These are phyloP conservation scores for Hirundichthys speculiger DNA, from an alignment of 2,113 vertebrate genomes.

Conservation along the genomic window DNA sequence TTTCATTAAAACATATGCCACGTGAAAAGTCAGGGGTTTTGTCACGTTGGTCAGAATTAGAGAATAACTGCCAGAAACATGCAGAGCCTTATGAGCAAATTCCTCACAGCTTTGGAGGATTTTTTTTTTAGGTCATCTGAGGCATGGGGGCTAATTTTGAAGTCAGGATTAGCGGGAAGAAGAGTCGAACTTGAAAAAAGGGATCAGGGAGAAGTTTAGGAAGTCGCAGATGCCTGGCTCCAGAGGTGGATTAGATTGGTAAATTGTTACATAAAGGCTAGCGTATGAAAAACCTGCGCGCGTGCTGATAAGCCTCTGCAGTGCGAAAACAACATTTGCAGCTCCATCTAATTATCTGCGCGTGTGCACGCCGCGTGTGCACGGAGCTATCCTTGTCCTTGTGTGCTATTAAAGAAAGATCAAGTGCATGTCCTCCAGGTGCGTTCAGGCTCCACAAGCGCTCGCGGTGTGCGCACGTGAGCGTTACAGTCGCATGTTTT, in stretches of 20 bases:
- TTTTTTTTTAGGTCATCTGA: slow-evolving; percentile 44
- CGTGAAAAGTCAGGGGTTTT: background rate
- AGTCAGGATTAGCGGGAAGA: background rate
- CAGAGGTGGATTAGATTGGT: slow-evolving; percentile 12
- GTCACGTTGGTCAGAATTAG: background rate
- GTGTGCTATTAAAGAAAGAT: slow-evolving; percentile 10
- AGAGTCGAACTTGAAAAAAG: background rate
- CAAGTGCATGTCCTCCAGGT: slow-evolving; percentile 30
- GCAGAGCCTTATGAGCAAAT: background rate
- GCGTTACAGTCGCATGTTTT: background rate
- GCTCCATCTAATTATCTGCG: background rate
- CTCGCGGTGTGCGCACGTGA: background rate
- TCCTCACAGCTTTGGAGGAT: slow-evolving; percentile 9
- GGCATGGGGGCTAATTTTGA: slow-evolving; percentile 23
- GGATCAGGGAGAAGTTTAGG: slow-evolving; percentile 7
- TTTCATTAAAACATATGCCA: background rate
- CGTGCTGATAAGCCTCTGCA: slow-evolving; percentile 4
- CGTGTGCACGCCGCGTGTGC: background rate
- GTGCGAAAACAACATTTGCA: slow-evolving; percentile 21
- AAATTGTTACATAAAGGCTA: slow-evolving; percentile 25
- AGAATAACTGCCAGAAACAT: background rate
- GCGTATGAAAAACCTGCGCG: slow-evolving; percentile 7
- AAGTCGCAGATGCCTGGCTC: slow-evolving; percentile 4
- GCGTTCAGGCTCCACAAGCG: background rate
- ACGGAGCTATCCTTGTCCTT: background rate